These are phyloP conservation scores for Thymallus thymallus DNA, from an alignment of 2,113 vertebrate species.

Conservation along the genomic window DNA sequence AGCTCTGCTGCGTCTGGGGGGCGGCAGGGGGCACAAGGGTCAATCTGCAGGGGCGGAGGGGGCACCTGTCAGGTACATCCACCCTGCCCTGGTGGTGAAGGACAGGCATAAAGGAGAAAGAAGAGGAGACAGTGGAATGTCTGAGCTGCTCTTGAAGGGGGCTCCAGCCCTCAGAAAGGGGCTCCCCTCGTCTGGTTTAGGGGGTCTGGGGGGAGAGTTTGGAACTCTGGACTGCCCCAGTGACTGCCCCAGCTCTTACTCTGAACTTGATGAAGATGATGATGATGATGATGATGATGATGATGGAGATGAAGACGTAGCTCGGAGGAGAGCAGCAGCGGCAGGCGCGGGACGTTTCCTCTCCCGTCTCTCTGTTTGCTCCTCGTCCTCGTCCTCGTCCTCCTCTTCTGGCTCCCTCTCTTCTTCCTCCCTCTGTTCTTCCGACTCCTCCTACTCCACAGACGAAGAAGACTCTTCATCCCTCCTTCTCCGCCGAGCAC, in stretches of 20 bases:
- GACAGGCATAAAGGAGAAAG: slow-evolving; percentile 75
- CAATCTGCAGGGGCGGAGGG: slow-evolving; percentile 30
- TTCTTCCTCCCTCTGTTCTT: slow-evolving; percentile 92
- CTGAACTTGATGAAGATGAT: slow-evolving; percentile 84
- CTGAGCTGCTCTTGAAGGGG: slow-evolving; percentile 74
- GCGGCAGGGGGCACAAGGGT: slow-evolving; percentile 66
- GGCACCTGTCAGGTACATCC: slow-evolving; percentile 70
- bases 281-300: slow-evolving; percentile 77
- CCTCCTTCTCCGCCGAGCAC: slow-evolving; percentile 84
- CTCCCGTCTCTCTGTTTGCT: slow-evolving; percentile 85
- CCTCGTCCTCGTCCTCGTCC: slow-evolving; percentile 91
- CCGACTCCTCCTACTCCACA: slow-evolving; percentile 92
- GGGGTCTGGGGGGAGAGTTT: slow-evolving; percentile 72
- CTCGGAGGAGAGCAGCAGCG: slow-evolving; percentile 28
- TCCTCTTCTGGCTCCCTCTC: slow-evolving; percentile 90
- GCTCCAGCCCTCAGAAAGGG: slow-evolving; percentile 78
- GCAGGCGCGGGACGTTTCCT: slow-evolving; percentile 80
- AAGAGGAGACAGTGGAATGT: slow-evolving; percentile 44
- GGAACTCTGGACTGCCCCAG: slow-evolving; percentile 82
- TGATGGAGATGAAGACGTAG: slow-evolving; percentile 62
- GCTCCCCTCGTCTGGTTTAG: slow-evolving; percentile 51
- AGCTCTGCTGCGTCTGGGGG: slow-evolving; percentile 81
- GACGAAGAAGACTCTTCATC: slow-evolving; percentile 92
- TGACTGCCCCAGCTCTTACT: slow-evolving; percentile 93
- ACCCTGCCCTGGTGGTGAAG: slow-evolving; percentile 68